Base-by-base conservation (phyloP, 30 jellyfish, hydroid and myxozoan genomes). In the Calvadosia cruxmelitensis region DNA sequence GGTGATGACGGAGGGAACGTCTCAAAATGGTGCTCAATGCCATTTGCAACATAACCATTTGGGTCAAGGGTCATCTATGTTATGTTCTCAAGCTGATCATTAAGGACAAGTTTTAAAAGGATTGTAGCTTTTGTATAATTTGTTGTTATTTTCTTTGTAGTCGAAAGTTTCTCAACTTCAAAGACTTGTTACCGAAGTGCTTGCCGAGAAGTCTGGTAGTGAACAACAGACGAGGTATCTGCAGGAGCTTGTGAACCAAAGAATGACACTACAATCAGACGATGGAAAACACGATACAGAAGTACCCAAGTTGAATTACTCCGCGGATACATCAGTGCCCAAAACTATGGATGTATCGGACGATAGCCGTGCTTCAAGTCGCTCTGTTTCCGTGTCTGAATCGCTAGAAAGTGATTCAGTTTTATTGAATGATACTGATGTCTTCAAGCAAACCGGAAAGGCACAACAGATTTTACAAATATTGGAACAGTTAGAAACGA, bases 401-500 rank as follows among this genome's bases (percentile, higher is more conserved):
- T 42, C 57, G 20, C 10, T 42, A 42, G 57, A 42, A 10, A 42
- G 57, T 42, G 57, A 42, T 5, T n/a, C n/a, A n/a, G n/a, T n/a
- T n/a, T n/a, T n/a, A n/a, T 42, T 42, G 20, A 42, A 42, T 42
- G 57, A 42, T 42, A 42, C 57, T 10, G 57, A 42, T 42, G 20
- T 42, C 20, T 42, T 42, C 20, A 42, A 42, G 20, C 57, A 42
- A 42, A 42, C 57, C 31, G 84, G 75, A 31, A 89, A 76, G 63
- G 70, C 96, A n/a, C 98, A 81, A 31, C 92, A 81, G 52, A 89
- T 89, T 52, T 70, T 81, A 66, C 95, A 81, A 68, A 70, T 89
- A 7, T 89, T 89, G 50, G 98, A 89, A 50, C 98, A 89, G 53
- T 84, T 89, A 63, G 77, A 89, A 50, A 89, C 93, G 48, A 77